Conservation (phyloP, 2,888 invertebrate genomes). For the Boloria selene region DNA sequence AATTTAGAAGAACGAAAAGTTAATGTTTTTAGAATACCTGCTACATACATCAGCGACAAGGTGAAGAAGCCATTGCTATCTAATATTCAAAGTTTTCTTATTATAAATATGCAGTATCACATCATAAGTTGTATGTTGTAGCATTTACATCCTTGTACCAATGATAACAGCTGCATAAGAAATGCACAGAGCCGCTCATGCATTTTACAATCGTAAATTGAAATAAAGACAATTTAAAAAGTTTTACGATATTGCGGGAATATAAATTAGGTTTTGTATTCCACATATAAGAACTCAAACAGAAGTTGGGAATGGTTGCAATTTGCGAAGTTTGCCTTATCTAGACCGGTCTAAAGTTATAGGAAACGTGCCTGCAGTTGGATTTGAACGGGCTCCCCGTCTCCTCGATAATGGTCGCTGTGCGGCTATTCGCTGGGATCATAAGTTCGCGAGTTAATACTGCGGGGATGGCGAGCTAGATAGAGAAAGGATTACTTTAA, state of each 20-base stretch:
- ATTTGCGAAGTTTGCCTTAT: conserved; percentile 41
- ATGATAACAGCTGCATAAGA: neutral
- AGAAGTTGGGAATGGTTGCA: conserved; percentile 34
- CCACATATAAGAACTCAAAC: conserved; percentile 33
- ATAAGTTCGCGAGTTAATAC: conserved; percentile 27
- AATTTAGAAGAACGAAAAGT: too few species aligned
- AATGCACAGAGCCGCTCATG: neutral
- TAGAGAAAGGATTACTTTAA: conserved; percentile 23
- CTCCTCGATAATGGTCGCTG: conserved; percentile 38
- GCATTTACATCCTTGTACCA: neutral
- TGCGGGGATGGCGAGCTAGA: conserved; percentile 26
- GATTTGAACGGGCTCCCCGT: conserved; percentile 37
- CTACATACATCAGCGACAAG: too few species aligned
- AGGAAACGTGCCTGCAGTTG: conserved; percentile 41
- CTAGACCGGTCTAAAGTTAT: conserved; percentile 38
- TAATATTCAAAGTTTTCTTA: too few species aligned
- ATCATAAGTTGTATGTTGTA: neutral
- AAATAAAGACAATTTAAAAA: conserved; percentile 23
- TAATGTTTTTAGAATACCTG: too few species aligned
- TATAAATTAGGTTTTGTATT: conserved; percentile 34
- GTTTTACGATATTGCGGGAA: conserved; percentile 22
- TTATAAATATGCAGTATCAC: too few species aligned
- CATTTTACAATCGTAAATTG: conserved; percentile 7
- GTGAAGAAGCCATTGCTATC: too few species aligned
- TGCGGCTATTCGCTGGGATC: conserved; percentile 38